A percentile compares a stretch with the other conserved stretches of the same genome.
Conservation (phyloP, 2,113 vertebrate genomes). For the Pterophyllum scalare region DNA sequence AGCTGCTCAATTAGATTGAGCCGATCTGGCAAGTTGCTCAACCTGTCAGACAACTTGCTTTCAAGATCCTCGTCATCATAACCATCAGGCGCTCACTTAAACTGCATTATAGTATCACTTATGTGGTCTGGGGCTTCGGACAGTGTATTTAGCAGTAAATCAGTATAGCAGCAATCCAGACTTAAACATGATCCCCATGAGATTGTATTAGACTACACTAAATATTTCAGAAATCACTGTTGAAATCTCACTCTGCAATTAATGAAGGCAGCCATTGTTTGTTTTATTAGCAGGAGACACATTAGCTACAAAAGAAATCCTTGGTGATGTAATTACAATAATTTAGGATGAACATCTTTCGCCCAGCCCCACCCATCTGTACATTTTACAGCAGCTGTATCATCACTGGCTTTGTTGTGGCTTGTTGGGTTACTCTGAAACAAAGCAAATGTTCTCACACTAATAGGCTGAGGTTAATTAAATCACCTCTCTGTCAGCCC, state of each 20-base stretch:
- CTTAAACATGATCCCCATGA: too few species aligned
- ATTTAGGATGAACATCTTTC: neutral
- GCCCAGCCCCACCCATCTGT: neutral
- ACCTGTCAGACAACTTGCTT: neutral
- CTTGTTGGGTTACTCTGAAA: constrained; percentile 51
- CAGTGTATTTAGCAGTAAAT: neutral
- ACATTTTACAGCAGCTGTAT: neutral
- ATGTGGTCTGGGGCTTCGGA: neutral
- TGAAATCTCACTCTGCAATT: neutral
- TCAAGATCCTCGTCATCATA: neutral
- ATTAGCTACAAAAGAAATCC: neutral
- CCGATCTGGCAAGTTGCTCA: constrained; percentile 39
- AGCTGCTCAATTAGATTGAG: neutral
- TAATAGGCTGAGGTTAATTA: constrained; percentile 75
- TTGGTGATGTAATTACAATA: neutral
- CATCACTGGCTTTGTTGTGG: constrained; percentile 29
- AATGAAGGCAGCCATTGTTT: neutral
- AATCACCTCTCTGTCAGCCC: constrained; percentile 76
- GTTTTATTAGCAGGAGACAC: neutral
- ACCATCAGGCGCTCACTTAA: neutral
- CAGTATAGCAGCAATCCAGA: neutral
- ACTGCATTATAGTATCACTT: neutral
- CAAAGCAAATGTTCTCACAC: constrained; percentile 57
- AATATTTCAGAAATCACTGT: neutral
- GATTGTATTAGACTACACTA: neutral